phyloP scores from a whole-genome alignment of 2,888 invertebrate species.

The Polyommatus icarus region DNA sequence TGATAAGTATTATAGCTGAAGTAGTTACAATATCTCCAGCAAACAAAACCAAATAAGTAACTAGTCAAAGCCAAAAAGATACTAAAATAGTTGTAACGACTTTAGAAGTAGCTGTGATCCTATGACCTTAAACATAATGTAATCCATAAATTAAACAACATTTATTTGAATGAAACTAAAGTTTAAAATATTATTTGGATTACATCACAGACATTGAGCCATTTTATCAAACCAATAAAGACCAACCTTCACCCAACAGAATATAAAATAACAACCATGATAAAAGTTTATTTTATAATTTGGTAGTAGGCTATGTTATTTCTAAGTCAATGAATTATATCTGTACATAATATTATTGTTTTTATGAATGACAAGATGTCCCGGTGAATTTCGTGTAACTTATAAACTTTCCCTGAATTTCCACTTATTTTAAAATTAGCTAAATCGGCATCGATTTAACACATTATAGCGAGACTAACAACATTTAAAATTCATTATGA shows the following conservation, averaged over 20 bases:
- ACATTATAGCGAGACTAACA: too few species aligned
- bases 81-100: background rate
- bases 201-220: slow-evolving; percentile 8
- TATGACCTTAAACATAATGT: background rate
- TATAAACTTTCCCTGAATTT: too few species aligned
- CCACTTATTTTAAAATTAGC: too few species aligned
- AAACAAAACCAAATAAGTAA: background rate
- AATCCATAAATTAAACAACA: background rate
- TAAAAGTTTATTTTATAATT: background rate
- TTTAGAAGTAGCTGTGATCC: background rate
- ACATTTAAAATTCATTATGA: too few species aligned
- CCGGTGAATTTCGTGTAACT: too few species aligned
- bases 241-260: background rate
- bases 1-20: background rate
- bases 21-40: background rate
- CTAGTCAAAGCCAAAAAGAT: background rate
- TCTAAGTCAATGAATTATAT: too few species aligned
- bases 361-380: background rate
- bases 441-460: too few species aligned
- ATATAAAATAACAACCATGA: background rate
- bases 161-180: background rate
- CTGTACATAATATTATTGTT: too few species aligned
- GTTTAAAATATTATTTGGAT: background rate
- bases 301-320: background rate
- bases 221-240: slow-evolving; percentile 1